Conservation (phyloP, 35 echinoderm and acorn worm species). For the Lytechinus variegatus region DNA sequence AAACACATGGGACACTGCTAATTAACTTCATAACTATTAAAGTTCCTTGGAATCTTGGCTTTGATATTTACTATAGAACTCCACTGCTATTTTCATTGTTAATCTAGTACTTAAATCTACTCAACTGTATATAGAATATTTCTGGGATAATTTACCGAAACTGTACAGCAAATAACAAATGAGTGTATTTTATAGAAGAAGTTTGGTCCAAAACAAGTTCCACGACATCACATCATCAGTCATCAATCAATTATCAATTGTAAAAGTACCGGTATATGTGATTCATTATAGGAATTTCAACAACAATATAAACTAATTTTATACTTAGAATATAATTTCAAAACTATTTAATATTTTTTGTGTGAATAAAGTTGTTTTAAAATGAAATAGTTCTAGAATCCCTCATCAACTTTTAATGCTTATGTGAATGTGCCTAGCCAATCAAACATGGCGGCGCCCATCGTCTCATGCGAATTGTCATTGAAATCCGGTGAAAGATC, state of each 20-base stretch:
- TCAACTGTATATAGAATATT: background rate
- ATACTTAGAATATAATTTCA: background rate
- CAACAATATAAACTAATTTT: background rate
- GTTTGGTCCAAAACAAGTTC: background rate
- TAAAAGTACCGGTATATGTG: background rate
- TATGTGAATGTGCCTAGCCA: background rate
- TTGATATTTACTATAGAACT: background rate
- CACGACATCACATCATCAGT: background rate
- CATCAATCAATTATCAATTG: background rate
- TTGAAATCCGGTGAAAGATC: background rate
- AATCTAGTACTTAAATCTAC: background rate
- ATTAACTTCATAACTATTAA: background rate
- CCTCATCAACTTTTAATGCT: too few relatives aligned
- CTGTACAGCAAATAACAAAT: background rate
- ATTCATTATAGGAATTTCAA: background rate
- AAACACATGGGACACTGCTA: background rate
- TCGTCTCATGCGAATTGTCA: background rate
- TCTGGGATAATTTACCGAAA: background rate
- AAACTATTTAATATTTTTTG: too few relatives aligned
- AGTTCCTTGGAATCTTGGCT: background rate
- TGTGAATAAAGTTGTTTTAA: too few relatives aligned
- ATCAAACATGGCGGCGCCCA: constrained; percentile 26
- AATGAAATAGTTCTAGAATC: too few relatives aligned
- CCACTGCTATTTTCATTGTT: background rate
- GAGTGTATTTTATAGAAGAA: background rate